These are phyloP conservation scores for Psammodynastes pulverulentus DNA, from an alignment of 2,113 vertebrate genomes.

Conservation along the genomic window DNA sequence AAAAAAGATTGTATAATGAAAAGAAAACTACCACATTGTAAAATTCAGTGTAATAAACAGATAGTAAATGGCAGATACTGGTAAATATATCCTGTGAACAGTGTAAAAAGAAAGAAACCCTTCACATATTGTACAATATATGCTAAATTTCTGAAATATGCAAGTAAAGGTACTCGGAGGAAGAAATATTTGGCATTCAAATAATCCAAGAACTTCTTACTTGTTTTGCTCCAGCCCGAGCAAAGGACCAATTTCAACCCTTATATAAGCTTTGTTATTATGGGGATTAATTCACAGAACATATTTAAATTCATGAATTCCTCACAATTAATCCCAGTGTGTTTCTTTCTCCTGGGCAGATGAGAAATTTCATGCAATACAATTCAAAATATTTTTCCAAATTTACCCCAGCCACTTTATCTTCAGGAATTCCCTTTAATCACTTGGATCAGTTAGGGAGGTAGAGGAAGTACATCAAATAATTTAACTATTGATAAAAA, in stretches of 20 bases:
- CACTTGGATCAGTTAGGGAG: background rate
- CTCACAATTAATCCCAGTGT: background rate
- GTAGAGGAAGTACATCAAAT: background rate
- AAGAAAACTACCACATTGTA: conserved; percentile 29
- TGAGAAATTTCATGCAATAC: background rate
- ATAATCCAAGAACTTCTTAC: background rate
- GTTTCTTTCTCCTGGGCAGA: background rate
- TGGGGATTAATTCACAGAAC: background rate
- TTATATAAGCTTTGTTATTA: background rate
- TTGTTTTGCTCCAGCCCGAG: background rate
- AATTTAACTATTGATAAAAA: background rate
- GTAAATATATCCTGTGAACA: conserved; percentile 42
- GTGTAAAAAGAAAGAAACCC: background rate
- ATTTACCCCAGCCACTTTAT: background rate
- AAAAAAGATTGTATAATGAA: conserved; percentile 45
- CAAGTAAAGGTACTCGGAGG: background rate
- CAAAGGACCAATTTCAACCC: background rate
- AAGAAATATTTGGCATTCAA: background rate
- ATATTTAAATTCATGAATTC: background rate
- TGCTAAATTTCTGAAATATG: conserved; percentile 6
- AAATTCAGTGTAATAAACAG: conserved; percentile 29
- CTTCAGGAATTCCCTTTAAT: background rate
- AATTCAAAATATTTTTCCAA: background rate
- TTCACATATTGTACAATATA: background rate
- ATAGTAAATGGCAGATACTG: conserved; percentile 8